Base-by-base conservation (phyloP, 2,888 invertebrate species). In the Cosmia pyralina region DNA sequence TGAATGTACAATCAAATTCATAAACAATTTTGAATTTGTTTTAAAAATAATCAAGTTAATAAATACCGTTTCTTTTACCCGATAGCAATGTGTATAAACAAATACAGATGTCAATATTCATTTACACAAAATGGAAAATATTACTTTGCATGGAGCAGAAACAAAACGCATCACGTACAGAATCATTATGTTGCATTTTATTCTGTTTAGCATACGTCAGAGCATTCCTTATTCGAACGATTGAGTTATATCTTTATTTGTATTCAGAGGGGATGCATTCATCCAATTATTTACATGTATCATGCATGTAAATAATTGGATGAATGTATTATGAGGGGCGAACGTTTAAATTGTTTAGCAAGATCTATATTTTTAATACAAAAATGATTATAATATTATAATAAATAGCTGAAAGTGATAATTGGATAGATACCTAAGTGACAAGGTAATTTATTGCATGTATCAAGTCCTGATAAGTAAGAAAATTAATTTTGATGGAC, bases 131-230 rank as follows among this genome's bases (percentile, higher is more conserved):
- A 58, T 19, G 15, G 0, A 58, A 44, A 17, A 57, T 34, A 64
- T 52, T 22, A 13, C 17, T 65, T 60, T 53, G n/a, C 17, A 34
- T 41, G 41, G 52, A 80, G 69, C 41, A 64, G 55, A 11, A 53
- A 75, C 38, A 8, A 46, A 69, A 72, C 60, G 44, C 53, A 60
- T 53, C 52, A 69, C 74, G 69, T 55, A 46, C 15, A 53, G 13
- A 60, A 66, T 66, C 41, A 44, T 59, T 71, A 53, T 50, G 59
- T 44, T 52, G 60, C 70, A 52, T 75, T 81, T 82, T 82, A 69
- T 71, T 75, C 66, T 67, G 68, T 79, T 78, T 62, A 66, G 46
- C 71, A 79, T 71, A 82, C 65, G 73, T 77, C 72, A 74, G 64
- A 68, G 34, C n/a, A 72, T 75, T 72, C 68, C 41, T 75, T 38